Evolutionary conservation across 2,113 vertebrate genomes (phyloP).

Genomic region (Cyphomyrus plagiostoma): DNA sequence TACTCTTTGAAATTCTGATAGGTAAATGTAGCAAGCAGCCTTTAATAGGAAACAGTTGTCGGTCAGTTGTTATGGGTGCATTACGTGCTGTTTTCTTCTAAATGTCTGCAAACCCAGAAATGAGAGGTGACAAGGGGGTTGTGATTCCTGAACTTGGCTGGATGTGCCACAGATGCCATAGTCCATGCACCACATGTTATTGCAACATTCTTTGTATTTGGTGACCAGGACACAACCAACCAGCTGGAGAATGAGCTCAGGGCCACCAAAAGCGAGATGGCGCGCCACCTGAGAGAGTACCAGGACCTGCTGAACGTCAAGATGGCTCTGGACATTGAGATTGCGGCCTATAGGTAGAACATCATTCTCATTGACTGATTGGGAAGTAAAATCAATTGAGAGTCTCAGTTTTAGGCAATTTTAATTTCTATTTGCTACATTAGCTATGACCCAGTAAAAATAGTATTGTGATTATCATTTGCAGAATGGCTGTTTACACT

Average conservation of each 20-base stretch:
- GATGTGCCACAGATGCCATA: neutral
- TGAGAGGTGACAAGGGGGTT: neutral
- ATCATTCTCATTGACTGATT: neutral
- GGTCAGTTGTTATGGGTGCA: neutral
- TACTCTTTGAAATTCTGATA: neutral
- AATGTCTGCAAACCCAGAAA: neutral
- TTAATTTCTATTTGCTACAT: neutral
- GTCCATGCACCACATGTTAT: no score
- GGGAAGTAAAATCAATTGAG: neutral
- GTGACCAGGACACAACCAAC: constrained; percentile 68
- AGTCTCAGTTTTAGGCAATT: neutral
- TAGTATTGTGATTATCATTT: neutral
- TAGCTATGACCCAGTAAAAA: neutral
- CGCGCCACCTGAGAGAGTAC: constrained; percentile 87
- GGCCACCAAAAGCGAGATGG: constrained; percentile 89
- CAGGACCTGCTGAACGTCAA: constrained; percentile 95
- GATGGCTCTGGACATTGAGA: constrained; percentile 96
- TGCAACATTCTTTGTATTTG: neutral
- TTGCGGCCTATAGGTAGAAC: constrained; percentile 87
- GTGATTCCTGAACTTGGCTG: neutral
- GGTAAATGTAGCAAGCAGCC: neutral
- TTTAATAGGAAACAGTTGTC: neutral
- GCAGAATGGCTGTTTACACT: neutral
- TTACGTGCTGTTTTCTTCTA: neutral
- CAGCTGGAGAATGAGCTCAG: constrained; percentile 86